These are phyloP conservation scores for Anas capensis DNA, from an alignment of 2,797 vertebrate genomes.

Conservation along the genomic window DNA sequence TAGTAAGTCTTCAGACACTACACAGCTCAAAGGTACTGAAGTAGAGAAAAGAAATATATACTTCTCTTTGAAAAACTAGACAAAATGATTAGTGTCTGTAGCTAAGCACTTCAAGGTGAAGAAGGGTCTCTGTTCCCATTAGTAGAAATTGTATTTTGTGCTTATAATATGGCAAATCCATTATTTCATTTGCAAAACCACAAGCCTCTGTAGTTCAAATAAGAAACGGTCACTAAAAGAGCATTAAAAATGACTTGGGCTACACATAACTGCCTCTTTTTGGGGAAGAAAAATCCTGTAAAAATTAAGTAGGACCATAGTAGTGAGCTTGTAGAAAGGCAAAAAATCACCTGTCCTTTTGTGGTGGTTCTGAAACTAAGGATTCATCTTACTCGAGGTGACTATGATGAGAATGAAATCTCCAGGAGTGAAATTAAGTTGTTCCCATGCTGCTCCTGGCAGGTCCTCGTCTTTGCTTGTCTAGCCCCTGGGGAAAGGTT, in stretches of 20 bases:
- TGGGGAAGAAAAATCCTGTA: neutral
- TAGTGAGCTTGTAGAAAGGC: neutral
- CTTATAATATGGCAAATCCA: neutral
- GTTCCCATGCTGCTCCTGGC: neutral
- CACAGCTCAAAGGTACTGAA: neutral
- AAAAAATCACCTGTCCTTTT: neutral
- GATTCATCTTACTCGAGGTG: neutral
- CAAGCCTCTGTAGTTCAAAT: neutral
- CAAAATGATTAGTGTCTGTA: neutral
- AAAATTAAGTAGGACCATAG: neutral
- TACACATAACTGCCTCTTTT: neutral
- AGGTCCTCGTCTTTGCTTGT: neutral
- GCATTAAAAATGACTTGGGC: neutral
- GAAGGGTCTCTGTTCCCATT: neutral
- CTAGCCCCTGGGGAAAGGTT: neutral
- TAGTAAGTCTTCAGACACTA: neutral
- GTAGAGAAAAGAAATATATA: neutral
- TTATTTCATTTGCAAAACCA: neutral
- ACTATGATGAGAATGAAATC: neutral
- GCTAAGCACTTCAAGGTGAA: neutral
- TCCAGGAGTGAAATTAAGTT: neutral
- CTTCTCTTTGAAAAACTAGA: neutral
- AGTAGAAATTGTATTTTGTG: neutral
- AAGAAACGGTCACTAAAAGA: neutral
- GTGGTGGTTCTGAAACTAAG: neutral